Base-by-base conservation (phyloP, 1,140 invertebrate species). In the Lepidurus arcticus region DNA sequence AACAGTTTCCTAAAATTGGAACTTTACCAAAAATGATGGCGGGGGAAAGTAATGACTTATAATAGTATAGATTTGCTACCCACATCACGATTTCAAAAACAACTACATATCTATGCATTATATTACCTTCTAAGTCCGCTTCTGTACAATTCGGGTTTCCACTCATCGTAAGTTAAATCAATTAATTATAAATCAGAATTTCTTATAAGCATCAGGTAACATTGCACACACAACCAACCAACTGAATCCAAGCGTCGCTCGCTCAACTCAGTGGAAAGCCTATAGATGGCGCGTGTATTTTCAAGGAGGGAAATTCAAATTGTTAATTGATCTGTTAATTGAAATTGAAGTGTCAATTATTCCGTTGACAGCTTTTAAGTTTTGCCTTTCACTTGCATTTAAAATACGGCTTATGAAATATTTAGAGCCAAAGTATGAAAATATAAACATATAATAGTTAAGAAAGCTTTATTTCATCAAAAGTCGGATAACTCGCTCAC, bases 51-150 rank as follows among this genome's bases (percentile, higher is more conserved):
- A 1, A 34, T 34, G 26, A 34, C 26, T 65, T 65, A 13, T 13
- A 21, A 6, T 65, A 21, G 13, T 65, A 65, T 16, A 65, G 8
- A 65, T 16, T 11, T 65, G 21, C 21, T 10, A 21, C 53, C 21
- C 53, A 34, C 53, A n/a, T 65, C 13, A n/a, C 53, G 24, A 24
- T 24, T 24, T 65, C 0, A 9, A 65, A 7, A 21, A 21, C 8
- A 65, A 65, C 0, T 0, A 11, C 10, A 65, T 4, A 65, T 34
- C 2, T 34, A 34, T 34, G 34, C 53, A 13, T 65, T 65, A 16
- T 65, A 13, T 9, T 65, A 65, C 53, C 53, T 65, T 65, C 53
- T 65, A 65, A 65, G 53, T 65, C 53, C 13, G 53, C 53, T 21
- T 65, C 53, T 13, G 53, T 65, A 16, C 53, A 13, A n/a, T n/a